Evolutionary conservation across 2,113 vertebrate genomes (phyloP).

Genomic region (Saguinus imperator): DNA sequence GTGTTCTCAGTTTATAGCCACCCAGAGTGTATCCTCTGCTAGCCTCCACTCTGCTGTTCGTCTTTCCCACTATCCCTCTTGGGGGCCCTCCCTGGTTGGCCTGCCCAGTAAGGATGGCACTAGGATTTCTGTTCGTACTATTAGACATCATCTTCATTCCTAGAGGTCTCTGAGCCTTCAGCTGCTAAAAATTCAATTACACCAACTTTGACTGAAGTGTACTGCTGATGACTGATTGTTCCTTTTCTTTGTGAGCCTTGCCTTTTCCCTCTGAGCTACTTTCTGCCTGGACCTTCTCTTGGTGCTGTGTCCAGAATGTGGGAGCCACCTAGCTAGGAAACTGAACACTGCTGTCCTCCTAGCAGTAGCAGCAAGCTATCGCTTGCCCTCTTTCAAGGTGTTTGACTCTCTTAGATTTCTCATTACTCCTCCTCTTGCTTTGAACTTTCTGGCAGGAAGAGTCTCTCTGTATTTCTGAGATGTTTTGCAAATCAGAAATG

Average conservation of each 20-base stretch:
- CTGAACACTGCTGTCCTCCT: too few species aligned
- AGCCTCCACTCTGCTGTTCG: not conserved
- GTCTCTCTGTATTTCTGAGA: not conserved
- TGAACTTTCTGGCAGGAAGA: not conserved
- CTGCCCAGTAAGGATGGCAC: not conserved
- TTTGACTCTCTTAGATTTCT: not conserved
- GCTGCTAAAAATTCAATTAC: not conserved
- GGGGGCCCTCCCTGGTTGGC: not conserved
- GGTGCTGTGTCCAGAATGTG: not conserved
- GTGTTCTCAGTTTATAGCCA: not conserved
- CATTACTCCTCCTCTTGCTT: not conserved
- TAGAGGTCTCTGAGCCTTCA: not conserved
- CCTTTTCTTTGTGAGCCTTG: not conserved
- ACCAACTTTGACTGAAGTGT: not conserved
- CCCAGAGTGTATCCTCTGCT: not conserved
- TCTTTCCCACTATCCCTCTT: not conserved
- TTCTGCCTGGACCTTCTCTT: not conserved
- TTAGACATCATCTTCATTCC: not conserved
- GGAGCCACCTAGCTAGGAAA: not conserved
- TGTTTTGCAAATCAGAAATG: not conserved
- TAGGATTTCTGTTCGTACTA: not conserved
- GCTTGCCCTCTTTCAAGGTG: not conserved
- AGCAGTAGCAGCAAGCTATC: not conserved
- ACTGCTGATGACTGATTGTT: not conserved
- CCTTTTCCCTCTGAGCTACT: not conserved